Evolutionary conservation across 2,113 vertebrate species (phyloP).

Genomic region (Nicator chloris): DNA sequence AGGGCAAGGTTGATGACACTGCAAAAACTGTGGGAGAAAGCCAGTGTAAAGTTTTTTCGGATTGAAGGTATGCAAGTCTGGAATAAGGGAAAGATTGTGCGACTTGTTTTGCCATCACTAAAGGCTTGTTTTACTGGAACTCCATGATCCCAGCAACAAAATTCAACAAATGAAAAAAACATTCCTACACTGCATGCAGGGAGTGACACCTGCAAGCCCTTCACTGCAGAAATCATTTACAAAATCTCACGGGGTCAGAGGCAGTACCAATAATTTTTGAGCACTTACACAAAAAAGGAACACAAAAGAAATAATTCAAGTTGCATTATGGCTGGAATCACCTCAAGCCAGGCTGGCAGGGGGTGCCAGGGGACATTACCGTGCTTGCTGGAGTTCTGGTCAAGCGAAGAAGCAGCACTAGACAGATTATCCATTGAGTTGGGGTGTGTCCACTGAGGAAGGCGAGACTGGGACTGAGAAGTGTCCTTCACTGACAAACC

Average conservation of each 20-base stretch:
- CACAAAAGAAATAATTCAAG: neutral
- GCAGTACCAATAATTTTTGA: neutral
- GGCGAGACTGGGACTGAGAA: constrained; percentile 94
- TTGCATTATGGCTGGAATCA: neutral
- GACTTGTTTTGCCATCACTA: neutral
- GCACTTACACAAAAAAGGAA: neutral
- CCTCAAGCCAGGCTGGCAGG: neutral
- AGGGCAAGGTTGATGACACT: neutral
- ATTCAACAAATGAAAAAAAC: neutral
- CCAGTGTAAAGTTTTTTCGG: neutral
- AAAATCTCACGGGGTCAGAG: neutral
- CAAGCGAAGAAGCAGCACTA: constrained; percentile 89
- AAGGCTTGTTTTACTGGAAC: neutral
- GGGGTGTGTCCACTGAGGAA: constrained; percentile 98
- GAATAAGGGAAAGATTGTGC: neutral
- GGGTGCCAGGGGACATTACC: constrained; percentile 64
- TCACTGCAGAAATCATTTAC: neutral
- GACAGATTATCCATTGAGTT: constrained; percentile 91
- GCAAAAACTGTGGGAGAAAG: neutral
- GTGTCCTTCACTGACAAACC: constrained; percentile 92
- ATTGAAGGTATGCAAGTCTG: neutral
- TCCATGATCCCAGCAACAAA: neutral
- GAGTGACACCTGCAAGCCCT: neutral
- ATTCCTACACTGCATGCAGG: neutral
- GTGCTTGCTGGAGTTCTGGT: constrained; percentile 93